Evolutionary conservation across 2,888 invertebrate genomes (phyloP), one percentile per base, ranked within the genome.

Genomic region (Apamea monoglypha): DNA sequence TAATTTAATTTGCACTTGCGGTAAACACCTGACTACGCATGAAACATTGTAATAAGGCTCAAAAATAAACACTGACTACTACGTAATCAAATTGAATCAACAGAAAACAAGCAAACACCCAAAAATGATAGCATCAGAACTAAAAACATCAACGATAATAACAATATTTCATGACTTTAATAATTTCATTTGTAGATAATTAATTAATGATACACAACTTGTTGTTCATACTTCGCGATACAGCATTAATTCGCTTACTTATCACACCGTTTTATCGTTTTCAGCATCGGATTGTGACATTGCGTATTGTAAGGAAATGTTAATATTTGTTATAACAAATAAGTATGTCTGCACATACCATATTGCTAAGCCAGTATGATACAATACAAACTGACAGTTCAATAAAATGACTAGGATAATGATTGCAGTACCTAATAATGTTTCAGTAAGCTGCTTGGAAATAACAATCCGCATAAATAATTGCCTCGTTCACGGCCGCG

Each of bases 161-260:
- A 78, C 56, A 70, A 81, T 25, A 21, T 76, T 69, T 67, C 53
- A 75, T 67, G 67, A 80, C 72, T 81, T 70, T 77, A 78, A 81
- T 68, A n/a, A 68, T 63, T 82, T 83, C 44, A 67, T 72, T 47
- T 71, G 25, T 59, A 73, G 70, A 69, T 78, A 87, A 80, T 77
- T 32, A 82, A 82, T n/a, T n/a, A n/a, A n/a, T n/a, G n/a, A n/a
- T n/a, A 68, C 67, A 74, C 32, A 81, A 82, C 75, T 83, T 76
- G 81, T 80, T 78, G 66, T 73, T 69, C 66, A 73, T 79, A 74
- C 64, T 94, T 94, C 91, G 90, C 92, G 87, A 93, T 91, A 90
- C 89, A 90, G 90, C 92, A 92, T 93, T 94, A 92, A 93, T 94
- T 95, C 92, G 91, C 90, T 90, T 90, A 90, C 86, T 89, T 89